Evolutionary conservation across 37 sponge, comb jelly and placozoan species (phyloP).

Genomic region (Corticium candelabrum): DNA sequence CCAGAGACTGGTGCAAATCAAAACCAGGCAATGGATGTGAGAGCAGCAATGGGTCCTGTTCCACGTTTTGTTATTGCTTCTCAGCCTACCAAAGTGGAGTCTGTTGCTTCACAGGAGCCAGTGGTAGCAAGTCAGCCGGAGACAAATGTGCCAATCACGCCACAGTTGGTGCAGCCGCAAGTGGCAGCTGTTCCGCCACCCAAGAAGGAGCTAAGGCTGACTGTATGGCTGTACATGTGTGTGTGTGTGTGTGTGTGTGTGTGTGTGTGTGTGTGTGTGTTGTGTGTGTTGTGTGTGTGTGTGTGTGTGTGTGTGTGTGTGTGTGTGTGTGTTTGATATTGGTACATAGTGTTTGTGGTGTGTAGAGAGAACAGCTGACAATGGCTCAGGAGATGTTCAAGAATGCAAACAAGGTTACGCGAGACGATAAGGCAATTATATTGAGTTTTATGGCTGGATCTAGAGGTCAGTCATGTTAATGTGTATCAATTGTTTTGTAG

Average conservation of each 20-base stretch:
- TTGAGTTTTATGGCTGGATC: conserved; percentile 78
- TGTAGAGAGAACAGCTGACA: conserved; percentile 54
- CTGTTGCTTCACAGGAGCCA: too few relatives aligned
- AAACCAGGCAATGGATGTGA: too few relatives aligned
- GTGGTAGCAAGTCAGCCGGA: too few relatives aligned
- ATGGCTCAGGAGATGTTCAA: conserved; percentile 82
- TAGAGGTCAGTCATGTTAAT: conserved; percentile 31
- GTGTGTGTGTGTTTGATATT: conserved; percentile 13
- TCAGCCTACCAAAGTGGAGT: too few relatives aligned
- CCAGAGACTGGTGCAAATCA: too few relatives aligned
- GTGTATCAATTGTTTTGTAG: neutral
- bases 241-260: neutral
- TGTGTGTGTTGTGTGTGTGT: neutral
- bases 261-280: conserved; percentile 9
- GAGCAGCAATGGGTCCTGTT: too few relatives aligned
- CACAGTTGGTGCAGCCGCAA: neutral
- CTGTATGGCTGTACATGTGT: neutral
- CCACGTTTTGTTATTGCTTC: too few relatives aligned
- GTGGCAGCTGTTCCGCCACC: neutral
- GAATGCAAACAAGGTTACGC: conserved; percentile 46
- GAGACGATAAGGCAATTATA: conserved; percentile 64
- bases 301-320: neutral
- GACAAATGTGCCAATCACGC: too few relatives aligned
- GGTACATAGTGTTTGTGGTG: neutral
- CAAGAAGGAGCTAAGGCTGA: neutral